phyloP scores from a whole-genome alignment of 1,140 invertebrate species.

The silkworm (Bombyx mori) region DNA sequence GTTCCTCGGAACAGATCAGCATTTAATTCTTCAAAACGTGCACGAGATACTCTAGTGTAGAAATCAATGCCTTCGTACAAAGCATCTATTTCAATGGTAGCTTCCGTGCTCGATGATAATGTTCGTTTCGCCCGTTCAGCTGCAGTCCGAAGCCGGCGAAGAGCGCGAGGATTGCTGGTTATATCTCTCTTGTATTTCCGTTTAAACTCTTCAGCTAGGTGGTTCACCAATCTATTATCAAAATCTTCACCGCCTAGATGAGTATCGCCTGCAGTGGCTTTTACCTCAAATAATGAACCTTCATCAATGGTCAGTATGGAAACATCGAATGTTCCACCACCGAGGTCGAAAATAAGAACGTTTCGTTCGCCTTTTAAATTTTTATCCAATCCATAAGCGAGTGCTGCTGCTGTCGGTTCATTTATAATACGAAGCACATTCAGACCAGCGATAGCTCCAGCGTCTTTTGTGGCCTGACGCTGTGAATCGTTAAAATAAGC shows the following conservation, averaged over 20 bases:
- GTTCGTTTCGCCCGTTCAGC: constrained; percentile 76
- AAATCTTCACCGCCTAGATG: constrained; percentile 89
- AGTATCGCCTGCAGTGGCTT: constrained; percentile 82
- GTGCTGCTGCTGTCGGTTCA: constrained; percentile 82
- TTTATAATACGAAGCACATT: constrained; percentile 83
- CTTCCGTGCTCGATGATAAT: constrained; percentile 73
- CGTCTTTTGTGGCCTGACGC: constrained; percentile 81
- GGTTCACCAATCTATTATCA: constrained; percentile 85
- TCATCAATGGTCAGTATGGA: constrained; percentile 90
- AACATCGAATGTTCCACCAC: constrained; percentile 83
- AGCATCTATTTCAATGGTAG: constrained; percentile 73
- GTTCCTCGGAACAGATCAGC: constrained; percentile 75
- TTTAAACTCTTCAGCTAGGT: constrained; percentile 75
- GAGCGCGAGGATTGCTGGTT: constrained; percentile 38
- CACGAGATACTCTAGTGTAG: constrained; percentile 74
- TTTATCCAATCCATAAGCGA: constrained; percentile 81
- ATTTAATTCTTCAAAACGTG: constrained; percentile 77
- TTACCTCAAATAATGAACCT: constrained; percentile 83
- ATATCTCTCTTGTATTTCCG: constrained; percentile 70
- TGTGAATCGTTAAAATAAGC: constrained; percentile 44
- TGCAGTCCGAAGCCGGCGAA: constrained; percentile 29
- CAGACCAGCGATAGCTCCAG: constrained; percentile 77
- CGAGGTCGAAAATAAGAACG: constrained; percentile 78
- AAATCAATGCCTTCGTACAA: constrained; percentile 74
- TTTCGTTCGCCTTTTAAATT: constrained; percentile 78